phyloP scores from a whole-genome alignment of 2,888 invertebrate genomes.

The Ypsolopha scabrella region DNA sequence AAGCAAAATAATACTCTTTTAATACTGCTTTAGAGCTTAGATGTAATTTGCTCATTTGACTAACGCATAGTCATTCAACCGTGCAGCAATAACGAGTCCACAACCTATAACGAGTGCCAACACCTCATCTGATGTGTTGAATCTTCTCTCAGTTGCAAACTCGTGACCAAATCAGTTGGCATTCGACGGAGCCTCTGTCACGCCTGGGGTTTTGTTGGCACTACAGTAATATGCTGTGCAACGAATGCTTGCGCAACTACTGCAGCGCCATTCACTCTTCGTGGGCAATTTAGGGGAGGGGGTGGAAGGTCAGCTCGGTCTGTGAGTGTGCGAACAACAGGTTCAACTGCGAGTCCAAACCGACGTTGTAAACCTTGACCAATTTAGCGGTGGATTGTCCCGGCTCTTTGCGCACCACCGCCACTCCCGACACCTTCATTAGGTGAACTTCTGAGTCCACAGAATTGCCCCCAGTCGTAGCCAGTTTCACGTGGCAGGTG shows the following conservation, averaged over 20 bases:
- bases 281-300: conserved; percentile 47
- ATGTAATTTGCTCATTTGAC: conserved; percentile 15
- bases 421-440: conserved; percentile 77
- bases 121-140: conserved; percentile 3
- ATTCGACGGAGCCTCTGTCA: conserved; percentile 56
- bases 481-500: conserved; percentile 74
- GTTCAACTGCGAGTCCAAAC: conserved; percentile 77
- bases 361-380: conserved; percentile 74
- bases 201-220: conserved; percentile 47
- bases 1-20: not conserved
- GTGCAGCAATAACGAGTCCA: conserved; percentile 24
- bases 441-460: conserved; percentile 70
- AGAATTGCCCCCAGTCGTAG: conserved; percentile 69
- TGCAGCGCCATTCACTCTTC: conserved; percentile 45
- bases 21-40: conserved; percentile 12
- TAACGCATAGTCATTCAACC: conserved; percentile 8
- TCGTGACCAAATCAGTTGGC: conserved; percentile 48
- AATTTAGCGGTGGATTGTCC: conserved; percentile 66
- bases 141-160: conserved; percentile 40
- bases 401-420: conserved; percentile 73
- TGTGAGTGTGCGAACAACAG: conserved; percentile 74
- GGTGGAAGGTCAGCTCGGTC: conserved; percentile 74
- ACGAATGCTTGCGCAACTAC: conserved; percentile 20
- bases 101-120: conserved; percentile 32
- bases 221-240: conserved; percentile 28